Evolutionary conservation across 2,888 invertebrate genomes (phyloP).

Genomic region (Alentia gelatinosa): DNA sequence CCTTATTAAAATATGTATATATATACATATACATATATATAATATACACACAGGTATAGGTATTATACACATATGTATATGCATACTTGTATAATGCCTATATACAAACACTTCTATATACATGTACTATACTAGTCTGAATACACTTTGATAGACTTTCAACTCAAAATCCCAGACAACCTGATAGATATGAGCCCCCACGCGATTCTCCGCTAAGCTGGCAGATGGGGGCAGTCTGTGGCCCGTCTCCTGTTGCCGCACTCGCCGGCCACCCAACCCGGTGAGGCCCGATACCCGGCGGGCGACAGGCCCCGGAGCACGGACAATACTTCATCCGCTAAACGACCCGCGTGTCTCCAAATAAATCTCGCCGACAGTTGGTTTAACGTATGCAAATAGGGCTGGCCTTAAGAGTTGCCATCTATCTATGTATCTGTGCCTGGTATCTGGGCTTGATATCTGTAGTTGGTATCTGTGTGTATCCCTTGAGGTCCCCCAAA

Average conservation of each 20-base stretch:
- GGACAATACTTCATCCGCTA: background rate
- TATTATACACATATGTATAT: constrained; percentile 35
- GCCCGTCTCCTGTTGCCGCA: background rate
- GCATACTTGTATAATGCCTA: background rate
- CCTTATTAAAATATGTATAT: background rate
- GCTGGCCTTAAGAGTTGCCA: background rate
- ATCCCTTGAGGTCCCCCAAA: too few relatives aligned
- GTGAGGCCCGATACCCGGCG: too few relatives aligned
- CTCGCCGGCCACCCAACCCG: background rate
- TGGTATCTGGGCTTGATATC: background rate
- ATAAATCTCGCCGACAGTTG: background rate
- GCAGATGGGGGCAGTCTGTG: too few relatives aligned
- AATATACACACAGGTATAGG: background rate
- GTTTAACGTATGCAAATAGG: background rate
- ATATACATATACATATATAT: background rate
- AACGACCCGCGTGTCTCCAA: background rate
- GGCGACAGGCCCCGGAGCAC: background rate
- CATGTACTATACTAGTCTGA: too few relatives aligned
- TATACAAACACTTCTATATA: background rate
- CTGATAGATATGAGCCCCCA: too few relatives aligned
- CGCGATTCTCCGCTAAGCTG: too few relatives aligned
- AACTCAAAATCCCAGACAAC: too few relatives aligned
- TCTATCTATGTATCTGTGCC: background rate
- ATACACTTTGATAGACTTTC: too few relatives aligned
- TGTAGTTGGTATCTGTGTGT: background rate